Conservation (phyloP, 2,113 vertebrate genomes). For the Python bivittatus region DNA sequence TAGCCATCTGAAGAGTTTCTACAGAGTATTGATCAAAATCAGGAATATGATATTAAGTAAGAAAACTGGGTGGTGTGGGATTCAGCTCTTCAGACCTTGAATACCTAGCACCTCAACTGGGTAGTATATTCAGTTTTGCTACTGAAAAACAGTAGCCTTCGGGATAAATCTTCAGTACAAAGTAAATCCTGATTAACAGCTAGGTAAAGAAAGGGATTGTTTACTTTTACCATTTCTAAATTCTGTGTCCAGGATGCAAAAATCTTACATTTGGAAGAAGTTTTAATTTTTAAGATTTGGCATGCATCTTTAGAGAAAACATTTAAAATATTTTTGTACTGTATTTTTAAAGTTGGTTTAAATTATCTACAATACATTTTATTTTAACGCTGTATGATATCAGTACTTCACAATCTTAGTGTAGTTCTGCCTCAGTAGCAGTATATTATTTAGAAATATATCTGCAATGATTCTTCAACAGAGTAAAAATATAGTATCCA, state of each 20-base stretch:
- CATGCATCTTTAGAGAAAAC: background rate
- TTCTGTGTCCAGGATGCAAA: background rate
- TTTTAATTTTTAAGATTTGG: background rate
- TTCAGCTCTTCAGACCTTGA: rapidly evolving
- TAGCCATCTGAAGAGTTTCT: constrained; percentile 27
- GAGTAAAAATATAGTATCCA: background rate
- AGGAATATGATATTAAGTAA: constrained; percentile 18
- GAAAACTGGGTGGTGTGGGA: rapidly evolving
- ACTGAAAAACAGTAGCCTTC: no score
- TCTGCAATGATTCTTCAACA: background rate
- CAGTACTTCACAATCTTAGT: background rate
- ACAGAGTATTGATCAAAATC: constrained; percentile 32
- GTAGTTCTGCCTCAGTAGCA: background rate
- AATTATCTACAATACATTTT: background rate
- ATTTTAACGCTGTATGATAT: background rate
- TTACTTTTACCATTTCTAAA: background rate
- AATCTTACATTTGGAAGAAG: background rate
- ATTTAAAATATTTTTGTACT: background rate
- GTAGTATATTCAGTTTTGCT: background rate
- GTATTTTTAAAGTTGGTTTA: background rate
- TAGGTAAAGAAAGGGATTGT: background rate
- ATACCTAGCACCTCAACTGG: background rate
- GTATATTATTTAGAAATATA: background rate
- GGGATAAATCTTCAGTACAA: background rate
- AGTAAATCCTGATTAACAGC: background rate